Conservation (phyloP, 2,888 invertebrate genomes). For the Tuta absoluta region DNA sequence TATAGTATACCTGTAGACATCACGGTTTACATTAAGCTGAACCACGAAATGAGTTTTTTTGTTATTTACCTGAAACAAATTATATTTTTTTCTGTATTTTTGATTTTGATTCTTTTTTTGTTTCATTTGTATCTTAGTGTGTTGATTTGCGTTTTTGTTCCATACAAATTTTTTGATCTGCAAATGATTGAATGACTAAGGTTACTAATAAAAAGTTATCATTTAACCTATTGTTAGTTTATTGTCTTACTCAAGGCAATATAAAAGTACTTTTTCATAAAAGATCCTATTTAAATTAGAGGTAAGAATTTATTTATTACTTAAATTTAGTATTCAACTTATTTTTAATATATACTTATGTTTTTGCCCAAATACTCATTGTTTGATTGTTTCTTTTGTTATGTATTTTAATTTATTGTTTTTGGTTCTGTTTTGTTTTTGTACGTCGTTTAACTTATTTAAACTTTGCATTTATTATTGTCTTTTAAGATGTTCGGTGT, state of each 20-base stretch:
- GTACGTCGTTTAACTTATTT: background rate
- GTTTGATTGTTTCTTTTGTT: slow-evolving; percentile 33
- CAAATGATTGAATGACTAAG: no score
- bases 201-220: slow-evolving; percentile 5
- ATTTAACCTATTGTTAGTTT: slow-evolving; percentile 30
- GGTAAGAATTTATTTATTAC: slow-evolving; percentile 36
- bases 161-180: no score
- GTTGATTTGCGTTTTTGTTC: slow-evolving; percentile 12
- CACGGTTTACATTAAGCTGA: background rate
- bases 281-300: slow-evolving; percentile 51
- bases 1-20: background rate
- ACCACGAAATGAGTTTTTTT: no score
- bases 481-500: background rate
- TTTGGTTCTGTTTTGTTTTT: slow-evolving; percentile 6
- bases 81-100: no score
- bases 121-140: no score
- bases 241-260: slow-evolving; percentile 47
- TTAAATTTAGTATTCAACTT: slow-evolving; percentile 34
- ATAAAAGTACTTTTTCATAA: slow-evolving; percentile 61
- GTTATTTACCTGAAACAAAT: background rate
- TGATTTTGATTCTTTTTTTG: no score
- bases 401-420: slow-evolving; percentile 5
- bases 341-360: slow-evolving; percentile 30
- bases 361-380: slow-evolving; percentile 57
- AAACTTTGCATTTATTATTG: slow-evolving; percentile 11